Evolutionary conservation across 2,888 invertebrate species (phyloP), one percentile per base, ranked within the genome.

Genomic region (Parascotia fuliginaria): DNA sequence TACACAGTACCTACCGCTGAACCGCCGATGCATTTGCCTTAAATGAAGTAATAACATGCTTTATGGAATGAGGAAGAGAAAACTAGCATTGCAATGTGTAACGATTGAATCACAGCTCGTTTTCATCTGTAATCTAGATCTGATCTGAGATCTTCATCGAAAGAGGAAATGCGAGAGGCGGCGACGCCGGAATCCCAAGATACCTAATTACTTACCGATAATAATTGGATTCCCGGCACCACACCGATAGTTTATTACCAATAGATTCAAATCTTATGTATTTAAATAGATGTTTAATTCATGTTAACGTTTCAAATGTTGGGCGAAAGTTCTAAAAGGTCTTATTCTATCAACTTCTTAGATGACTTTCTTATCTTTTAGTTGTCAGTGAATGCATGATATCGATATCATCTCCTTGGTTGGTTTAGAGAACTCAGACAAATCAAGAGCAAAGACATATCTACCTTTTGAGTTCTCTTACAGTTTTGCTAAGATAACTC

Each of bases 201-300:
- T 56, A 69, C 68, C 69, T 74, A 75, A 75, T 77, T 73, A 77
- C 74, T 75, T 65, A 64, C 68, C 61, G 73, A 65, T 70, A 62
- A 70, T 75, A 70, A 75, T 75, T 75, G 74, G 67, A 72, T 72
- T 65, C 64, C 72, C 74, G 73, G 61, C 57, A 56, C 52, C 53
- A 62, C 58, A 60, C 59, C 45, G 55, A 59, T 60, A 59, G 53
- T 65, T 60, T 70, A 71, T 68, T 53, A 56, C 50, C 39, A 9
- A 28, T 43, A 51, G 58, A 65, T 65, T 60, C 50, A 50, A 58
- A 68, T 65, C 56, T 24, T 63, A 56, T 50, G 43, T 50, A 52
- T 60, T 48, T 55, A 43, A 55, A 54, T 56, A 53, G 28, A 61
- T 61, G 58, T 64, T 58, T 50, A 55, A 57, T 54, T 55, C 53